Base-by-base conservation (phyloP, 2,797 vertebrate species). In the Mormyrops boulengeri region DNA sequence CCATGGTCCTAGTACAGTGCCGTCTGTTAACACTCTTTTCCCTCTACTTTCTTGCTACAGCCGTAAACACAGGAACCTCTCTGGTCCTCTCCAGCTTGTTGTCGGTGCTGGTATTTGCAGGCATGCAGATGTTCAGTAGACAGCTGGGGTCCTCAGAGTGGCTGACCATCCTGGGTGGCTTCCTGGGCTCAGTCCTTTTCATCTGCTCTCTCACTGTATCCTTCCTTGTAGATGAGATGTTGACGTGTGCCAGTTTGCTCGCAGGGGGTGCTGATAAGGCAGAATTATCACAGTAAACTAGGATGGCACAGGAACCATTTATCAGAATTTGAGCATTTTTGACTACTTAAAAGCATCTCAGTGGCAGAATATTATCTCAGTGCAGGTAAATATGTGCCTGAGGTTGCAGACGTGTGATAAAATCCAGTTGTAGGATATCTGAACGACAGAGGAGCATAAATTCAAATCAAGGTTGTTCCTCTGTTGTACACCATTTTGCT, bases 61-160 rank as follows among this genome's bases (percentile, higher is more conserved):
- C 97, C 0, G 98, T 96, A 91, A 98, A 98, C 89, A 98, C 98
- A 0, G 97, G 97, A 84, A 98, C 97, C 0, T 99, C 98, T 0
- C 93, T 99, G 82, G 97, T 97, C 2, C 96, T 99, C 4, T 98
- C 98, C 80, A 97, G 97, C 38, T 95, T 99, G 90, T 94, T 99
- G 77, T 98, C 97, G 0, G 96, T 99, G 93, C 95, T 99, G 94
- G 97, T 99, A 0, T 99, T 99, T 91, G 97, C 98, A 0, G 98
- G 98, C 62, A 99, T 99, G 98, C 98, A 99, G 97, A 99, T 98
- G 97, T 99, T 98, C 93, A 99, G 97, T 92, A 96, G 97, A 90
- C 98, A 99, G 92, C 93, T 99, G 88, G 97, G 97, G 12, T 99
- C 98, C 88, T 97, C 97, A 0, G 98, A 99, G 95, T 99, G 97